phyloP scores from a whole-genome alignment of 37 sponge, comb jelly and placozoan species.

The Haliclona indistincta region DNA sequence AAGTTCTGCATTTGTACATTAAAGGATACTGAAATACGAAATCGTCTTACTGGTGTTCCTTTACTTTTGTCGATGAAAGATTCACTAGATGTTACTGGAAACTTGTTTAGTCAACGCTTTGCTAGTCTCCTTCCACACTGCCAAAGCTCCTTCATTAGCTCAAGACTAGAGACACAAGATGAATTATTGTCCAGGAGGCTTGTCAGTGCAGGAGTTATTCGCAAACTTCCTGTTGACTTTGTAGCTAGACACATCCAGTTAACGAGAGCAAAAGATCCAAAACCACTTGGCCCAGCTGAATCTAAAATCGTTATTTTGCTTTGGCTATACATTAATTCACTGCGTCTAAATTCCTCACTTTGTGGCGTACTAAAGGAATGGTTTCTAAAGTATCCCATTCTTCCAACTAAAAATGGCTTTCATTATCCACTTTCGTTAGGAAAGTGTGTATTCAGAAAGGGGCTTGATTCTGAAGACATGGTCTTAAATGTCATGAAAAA shows the following conservation, averaged over 20 bases:
- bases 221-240: constrained; percentile 18
- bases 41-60: constrained; percentile 14
- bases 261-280: neutral
- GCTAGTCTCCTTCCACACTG: constrained; percentile 32
- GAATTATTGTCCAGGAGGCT: neutral
- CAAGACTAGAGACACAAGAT: too few relatives aligned
- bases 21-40: neutral
- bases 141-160: constrained; percentile 17
- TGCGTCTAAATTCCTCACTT: neutral
- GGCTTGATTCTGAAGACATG: neutral
- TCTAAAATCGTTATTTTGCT: neutral
- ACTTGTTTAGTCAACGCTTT: constrained; percentile 16
- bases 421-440: constrained; percentile 24
- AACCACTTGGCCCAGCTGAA: neutral
- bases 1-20: constrained; percentile 1
- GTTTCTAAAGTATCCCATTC: constrained; percentile 16
- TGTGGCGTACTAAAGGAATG: neutral
- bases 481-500: constrained; percentile 10
- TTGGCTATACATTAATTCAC: constrained; percentile 26
- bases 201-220: constrained; percentile 5
- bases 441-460: constrained; percentile 5
- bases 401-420: constrained; percentile 32
- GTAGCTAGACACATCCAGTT: constrained; percentile 31
- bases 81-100: neutral
- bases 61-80: constrained; percentile 39